Conservation (phyloP, 64 coral and sea anemone species). For the Stichodactyla helianthus region DNA sequence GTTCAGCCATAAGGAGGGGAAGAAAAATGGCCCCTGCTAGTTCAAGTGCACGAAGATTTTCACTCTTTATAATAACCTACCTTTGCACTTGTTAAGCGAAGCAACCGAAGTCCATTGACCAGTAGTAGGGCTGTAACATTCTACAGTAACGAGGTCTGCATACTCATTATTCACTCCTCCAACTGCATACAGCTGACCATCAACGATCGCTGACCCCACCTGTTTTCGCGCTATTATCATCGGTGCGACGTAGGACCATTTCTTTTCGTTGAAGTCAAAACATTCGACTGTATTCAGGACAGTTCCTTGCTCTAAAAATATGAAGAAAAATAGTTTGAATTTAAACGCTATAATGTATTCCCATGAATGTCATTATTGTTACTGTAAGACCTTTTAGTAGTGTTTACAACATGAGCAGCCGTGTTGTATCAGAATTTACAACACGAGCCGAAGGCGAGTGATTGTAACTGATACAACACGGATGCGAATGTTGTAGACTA, state of each 20-base stretch:
- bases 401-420: too few relatives aligned
- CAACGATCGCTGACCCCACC: slow-evolving; percentile 79
- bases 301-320: slow-evolving; percentile 50
- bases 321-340: not conserved
- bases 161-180: slow-evolving; percentile 91
- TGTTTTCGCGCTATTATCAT: slow-evolving; percentile 93
- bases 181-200: slow-evolving; percentile 96
- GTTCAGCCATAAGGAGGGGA: too few relatives aligned
- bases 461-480: too few relatives aligned
- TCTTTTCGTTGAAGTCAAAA: slow-evolving; percentile 86
- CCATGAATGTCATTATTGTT: too few relatives aligned
- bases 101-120: slow-evolving; percentile 91
- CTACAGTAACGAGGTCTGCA: slow-evolving; percentile 87
- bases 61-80: not conserved
- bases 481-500: too few relatives aligned
- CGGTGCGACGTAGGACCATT: slow-evolving; percentile 62
- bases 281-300: slow-evolving; percentile 85
- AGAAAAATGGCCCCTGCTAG: too few relatives aligned
- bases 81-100: slow-evolving; percentile 97
- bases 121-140: slow-evolving; percentile 69
- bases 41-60: not conserved
- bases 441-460: too few relatives aligned
- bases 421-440: too few relatives aligned
- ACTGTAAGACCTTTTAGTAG: too few relatives aligned
- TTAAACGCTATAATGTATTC: too few relatives aligned